These are phyloP conservation scores for Chaenogobius annularis DNA, from an alignment of 2,113 vertebrate genomes.

Conservation along the genomic window DNA sequence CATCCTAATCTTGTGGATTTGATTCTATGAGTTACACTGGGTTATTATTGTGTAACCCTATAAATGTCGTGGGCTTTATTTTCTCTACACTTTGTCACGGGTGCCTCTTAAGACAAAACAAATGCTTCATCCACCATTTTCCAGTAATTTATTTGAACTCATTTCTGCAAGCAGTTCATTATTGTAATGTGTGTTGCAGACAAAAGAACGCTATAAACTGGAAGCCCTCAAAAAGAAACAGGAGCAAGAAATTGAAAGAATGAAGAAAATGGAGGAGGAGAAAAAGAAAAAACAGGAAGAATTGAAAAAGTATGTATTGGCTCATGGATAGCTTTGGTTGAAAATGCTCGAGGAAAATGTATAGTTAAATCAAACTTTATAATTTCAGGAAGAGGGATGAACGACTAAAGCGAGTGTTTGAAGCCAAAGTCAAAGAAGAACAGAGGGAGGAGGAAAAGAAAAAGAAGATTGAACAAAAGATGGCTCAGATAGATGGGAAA, in stretches of 20 bases:
- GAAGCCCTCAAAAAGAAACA: conserved; percentile 87
- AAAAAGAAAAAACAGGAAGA: conserved; percentile 85
- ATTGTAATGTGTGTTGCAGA: conserved; percentile 63
- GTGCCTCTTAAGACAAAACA: not conserved
- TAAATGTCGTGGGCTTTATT: not conserved
- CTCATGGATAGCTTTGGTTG: not conserved
- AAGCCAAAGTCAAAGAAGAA: conserved; percentile 87
- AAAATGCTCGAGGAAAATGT: not conserved
- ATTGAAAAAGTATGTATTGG: conserved; percentile 76
- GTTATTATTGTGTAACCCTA: not conserved
- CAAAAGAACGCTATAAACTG: conserved; percentile 85
- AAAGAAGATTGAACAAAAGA: conserved; percentile 87
- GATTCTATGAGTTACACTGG: not conserved
- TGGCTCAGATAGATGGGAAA: conserved; percentile 88
- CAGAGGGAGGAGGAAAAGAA: conserved; percentile 88
- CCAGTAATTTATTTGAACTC: not conserved
- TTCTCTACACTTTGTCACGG: not conserved
- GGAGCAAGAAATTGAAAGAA: conserved; percentile 86
- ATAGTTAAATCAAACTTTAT: not conserved
- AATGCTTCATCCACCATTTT: not conserved
- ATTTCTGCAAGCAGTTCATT: not conserved
- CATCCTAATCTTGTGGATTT: not conserved
- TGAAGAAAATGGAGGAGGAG: conserved; percentile 89
- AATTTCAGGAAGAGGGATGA: conserved; percentile 87
- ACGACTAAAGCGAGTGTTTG: conserved; percentile 83